Conservation (phyloP, 2,113 vertebrate genomes). For the Atractosteus spatula region DNA sequence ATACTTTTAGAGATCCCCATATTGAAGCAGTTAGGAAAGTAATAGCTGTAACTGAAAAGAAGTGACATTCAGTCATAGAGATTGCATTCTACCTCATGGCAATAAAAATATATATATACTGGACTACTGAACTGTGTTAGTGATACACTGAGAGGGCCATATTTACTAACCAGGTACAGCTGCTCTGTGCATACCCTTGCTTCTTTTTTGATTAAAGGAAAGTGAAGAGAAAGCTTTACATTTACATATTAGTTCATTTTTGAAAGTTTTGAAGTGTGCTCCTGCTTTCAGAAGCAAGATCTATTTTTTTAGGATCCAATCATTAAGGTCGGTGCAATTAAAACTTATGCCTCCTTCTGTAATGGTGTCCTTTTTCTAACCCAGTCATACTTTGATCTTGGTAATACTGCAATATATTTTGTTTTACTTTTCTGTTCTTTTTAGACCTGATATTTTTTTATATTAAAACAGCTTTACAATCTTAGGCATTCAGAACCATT, state of each 20-base stretch:
- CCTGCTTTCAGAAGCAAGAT: too few relatives aligned
- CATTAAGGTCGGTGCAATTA: too few relatives aligned
- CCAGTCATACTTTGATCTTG: too few relatives aligned
- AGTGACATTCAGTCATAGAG: neutral
- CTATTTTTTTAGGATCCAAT: too few relatives aligned
- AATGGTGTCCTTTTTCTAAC: too few relatives aligned
- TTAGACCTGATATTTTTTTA: too few relatives aligned
- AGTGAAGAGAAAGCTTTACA: neutral
- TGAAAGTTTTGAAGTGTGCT: too few relatives aligned
- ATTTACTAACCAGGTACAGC: neutral
- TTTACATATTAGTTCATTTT: neutral
- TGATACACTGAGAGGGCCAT: neutral
- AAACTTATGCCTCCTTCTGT: too few relatives aligned
- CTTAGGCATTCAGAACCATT: too few relatives aligned
- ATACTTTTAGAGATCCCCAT: neutral
- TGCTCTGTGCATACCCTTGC: neutral
- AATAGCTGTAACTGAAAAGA: neutral
- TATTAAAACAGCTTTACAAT: too few relatives aligned
- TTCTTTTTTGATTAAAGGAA: neutral
- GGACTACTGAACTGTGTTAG: neutral
- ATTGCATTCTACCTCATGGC: neutral
- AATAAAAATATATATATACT: neutral
- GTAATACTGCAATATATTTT: too few relatives aligned
- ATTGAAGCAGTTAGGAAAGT: constrained; percentile 7
- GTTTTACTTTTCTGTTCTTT: too few relatives aligned